Evolutionary conservation across 2,888 invertebrate species (phyloP).

Genomic region (Hypolimnas misippus): DNA sequence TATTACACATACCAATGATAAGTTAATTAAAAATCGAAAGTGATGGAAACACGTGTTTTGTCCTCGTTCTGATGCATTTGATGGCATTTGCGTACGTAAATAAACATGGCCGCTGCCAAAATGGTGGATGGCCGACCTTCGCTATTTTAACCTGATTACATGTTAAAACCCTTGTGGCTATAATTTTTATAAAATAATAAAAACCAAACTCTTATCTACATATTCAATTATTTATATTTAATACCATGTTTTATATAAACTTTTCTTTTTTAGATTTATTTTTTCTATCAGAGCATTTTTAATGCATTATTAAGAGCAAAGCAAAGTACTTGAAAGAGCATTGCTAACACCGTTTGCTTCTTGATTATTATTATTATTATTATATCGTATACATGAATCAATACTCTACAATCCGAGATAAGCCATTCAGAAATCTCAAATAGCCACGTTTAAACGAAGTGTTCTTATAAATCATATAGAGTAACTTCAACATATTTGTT

Average conservation of each 20-base stretch:
- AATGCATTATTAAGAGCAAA: too few relatives aligned
- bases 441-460: conserved; percentile 31
- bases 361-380: neutral
- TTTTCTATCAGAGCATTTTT: too few relatives aligned
- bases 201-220: neutral
- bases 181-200: conserved; percentile 25
- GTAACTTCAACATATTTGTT: conserved; percentile 69
- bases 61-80: conserved; percentile 62
- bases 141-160: conserved; percentile 71
- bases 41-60: conserved; percentile 42
- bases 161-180: conserved; percentile 45
- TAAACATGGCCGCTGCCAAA: conserved; percentile 79
- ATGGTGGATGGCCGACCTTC: conserved; percentile 79
- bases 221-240: neutral
- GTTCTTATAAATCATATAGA: conserved; percentile 64
- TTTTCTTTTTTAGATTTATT: too few relatives aligned
- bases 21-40: conserved; percentile 16
- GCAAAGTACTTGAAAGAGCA: too few relatives aligned
- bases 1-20: too few relatives aligned
- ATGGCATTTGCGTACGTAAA: conserved; percentile 79
- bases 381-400: neutral
- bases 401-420: neutral
- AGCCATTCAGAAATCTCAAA: conserved; percentile 28
- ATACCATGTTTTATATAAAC: too few relatives aligned
- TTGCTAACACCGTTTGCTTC: too few relatives aligned